Percentiles rank a stretch among this genome's conserved stretches.
phyloP scores from a whole-genome alignment of 2,113 vertebrate genomes.

The Oncorhynchus nerka region DNA sequence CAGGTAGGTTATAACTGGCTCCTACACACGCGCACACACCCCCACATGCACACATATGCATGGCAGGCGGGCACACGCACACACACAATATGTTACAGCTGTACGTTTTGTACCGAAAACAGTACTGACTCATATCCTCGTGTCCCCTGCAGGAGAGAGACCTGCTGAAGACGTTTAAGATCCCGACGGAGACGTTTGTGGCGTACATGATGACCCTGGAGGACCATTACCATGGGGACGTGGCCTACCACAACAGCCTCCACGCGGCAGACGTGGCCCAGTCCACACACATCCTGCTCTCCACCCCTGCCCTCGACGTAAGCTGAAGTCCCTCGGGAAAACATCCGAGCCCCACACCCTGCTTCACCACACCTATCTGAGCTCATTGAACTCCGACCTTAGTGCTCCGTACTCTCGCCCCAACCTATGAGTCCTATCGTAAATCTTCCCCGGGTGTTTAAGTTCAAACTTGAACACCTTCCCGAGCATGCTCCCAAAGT shows the following conservation, averaged over 20 bases:
- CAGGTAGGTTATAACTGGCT: slow-evolving; percentile 78
- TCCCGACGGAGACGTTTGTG: slow-evolving; percentile 90
- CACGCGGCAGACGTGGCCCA: slow-evolving; percentile 97
- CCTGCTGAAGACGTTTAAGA: slow-evolving; percentile 94
- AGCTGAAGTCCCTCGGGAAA: slow-evolving; percentile 50
- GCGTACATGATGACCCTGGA: slow-evolving; percentile 98
- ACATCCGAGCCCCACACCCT: neutral
- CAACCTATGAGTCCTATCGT: no score
- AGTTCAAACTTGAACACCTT: no score
- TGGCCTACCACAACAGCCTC: slow-evolving; percentile 97
- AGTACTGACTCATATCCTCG: neutral
- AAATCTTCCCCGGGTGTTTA: no score
- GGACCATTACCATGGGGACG: slow-evolving; percentile 95
- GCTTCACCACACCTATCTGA: neutral
- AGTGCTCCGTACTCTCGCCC: no score
- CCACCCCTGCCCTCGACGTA: slow-evolving; percentile 94
- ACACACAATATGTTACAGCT: no score
- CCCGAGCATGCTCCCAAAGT: no score
- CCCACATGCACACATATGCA: no score
- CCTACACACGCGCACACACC: no score
- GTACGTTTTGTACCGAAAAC: no score
- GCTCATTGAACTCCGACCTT: no score
- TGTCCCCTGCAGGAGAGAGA: slow-evolving; percentile 84
- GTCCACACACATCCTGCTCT: slow-evolving; percentile 96
- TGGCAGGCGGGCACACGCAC: no score